phyloP scores from a whole-genome alignment of 2,113 vertebrate genomes.

The Oryzias javanicus region DNA sequence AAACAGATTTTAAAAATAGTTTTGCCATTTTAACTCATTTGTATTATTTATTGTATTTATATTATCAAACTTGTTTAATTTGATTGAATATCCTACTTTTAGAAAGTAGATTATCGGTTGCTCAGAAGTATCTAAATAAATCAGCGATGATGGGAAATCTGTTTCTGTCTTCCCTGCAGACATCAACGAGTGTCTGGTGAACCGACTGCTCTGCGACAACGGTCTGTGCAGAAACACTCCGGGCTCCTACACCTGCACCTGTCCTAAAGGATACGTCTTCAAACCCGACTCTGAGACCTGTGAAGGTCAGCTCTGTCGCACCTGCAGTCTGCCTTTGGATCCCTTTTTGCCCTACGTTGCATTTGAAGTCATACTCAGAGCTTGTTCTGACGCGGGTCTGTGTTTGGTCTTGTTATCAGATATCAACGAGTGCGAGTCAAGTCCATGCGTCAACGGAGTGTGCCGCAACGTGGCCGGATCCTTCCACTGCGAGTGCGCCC shows the following conservation, averaged over 20 bases:
- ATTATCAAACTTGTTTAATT: not conserved
- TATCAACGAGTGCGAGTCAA: slow-evolving; percentile 88
- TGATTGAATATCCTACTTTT: not conserved
- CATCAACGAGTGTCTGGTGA: slow-evolving; percentile 94
- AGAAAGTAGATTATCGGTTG: not conserved
- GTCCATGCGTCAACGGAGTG: slow-evolving; percentile 86
- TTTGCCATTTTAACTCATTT: too few species aligned
- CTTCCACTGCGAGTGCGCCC: slow-evolving; percentile 88
- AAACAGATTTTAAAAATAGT: too few species aligned
- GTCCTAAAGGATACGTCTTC: slow-evolving; percentile 93
- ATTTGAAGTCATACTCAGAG: slow-evolving; percentile 13
- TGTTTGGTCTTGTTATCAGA: slow-evolving; percentile 75
- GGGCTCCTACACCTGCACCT: slow-evolving; percentile 93
- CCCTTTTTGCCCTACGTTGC: slow-evolving; percentile 42
- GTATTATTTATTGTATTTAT: not conserved
- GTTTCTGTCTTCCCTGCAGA: slow-evolving; percentile 73
- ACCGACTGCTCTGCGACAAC: slow-evolving; percentile 93
- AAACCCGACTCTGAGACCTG: slow-evolving; percentile 93
- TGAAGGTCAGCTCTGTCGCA: slow-evolving; percentile 80
- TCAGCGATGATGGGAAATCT: not conserved
- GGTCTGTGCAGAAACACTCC: slow-evolving; percentile 95
- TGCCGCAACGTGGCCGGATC: slow-evolving; percentile 89
- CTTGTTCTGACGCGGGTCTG: slow-evolving; percentile 14
- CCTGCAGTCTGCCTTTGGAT: not conserved
- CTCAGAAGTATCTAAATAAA: not conserved